Evolutionary conservation across 2,797 vertebrate species (phyloP), one percentile per base, ranked within the genome.

Genomic region (Enteromius argenteus): DNA sequence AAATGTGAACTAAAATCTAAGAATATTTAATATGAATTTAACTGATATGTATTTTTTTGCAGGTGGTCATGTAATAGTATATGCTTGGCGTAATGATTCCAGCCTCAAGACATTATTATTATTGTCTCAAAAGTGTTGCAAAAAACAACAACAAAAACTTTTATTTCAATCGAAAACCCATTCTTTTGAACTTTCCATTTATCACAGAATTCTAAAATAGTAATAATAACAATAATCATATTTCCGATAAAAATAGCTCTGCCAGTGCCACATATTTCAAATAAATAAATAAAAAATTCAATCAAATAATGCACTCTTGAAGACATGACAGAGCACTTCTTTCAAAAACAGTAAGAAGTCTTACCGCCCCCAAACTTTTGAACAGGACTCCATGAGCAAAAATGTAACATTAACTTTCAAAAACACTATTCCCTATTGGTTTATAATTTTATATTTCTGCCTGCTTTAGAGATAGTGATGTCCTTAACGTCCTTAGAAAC

Each of bases 401-500:
- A 9, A 73, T 66, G 6, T 23, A 71, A 19, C 11, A 27, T 1
- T 19, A 11, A 19, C 9, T 27, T 10, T 15, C 13, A 64, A 17
- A 14, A 42, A 30, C 1, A 62, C 32, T 42, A 9, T 46, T 32
- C 42, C 35, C 15, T 10, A 35, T n/a, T 46, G 53, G 5, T 27
- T 39, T 76, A 23, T 53, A 42, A 35, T 49, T 10, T 83, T 30
- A 15, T 30, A 9, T 67, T 56, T 67, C 35, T 76, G 62, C 15
- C 6, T 53, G 39, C 6, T 21, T 53, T 8, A 64, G 21, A 67
- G 21, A 67, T 76, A 27, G n/a, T 9, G 2, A 51, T 30, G 23
- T 14, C 81, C 49, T 42, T 68, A 19, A 78, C 30, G 23, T 74
- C 60, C 66, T 76, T 32, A 60, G 5, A 49, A 68, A 37, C 51